Evolutionary conservation across 2,113 vertebrate genomes (phyloP), one percentile per base, ranked within the genome.

Genomic region (Scomber japonicus): DNA sequence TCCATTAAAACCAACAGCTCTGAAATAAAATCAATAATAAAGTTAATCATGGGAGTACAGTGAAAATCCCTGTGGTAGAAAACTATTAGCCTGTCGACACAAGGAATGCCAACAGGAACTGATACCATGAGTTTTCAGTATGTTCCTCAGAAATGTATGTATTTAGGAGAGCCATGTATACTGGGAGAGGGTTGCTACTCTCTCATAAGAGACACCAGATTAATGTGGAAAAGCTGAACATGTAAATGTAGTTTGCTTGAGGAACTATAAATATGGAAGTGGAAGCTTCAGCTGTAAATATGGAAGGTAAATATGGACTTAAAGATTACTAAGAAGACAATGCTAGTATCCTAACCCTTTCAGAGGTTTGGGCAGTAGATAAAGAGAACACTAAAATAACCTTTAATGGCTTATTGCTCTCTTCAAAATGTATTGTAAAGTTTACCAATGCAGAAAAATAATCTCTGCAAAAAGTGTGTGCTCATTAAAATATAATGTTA

Each of bases 1-100:
- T 24, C 19, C 48, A 68, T 61, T 68, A 49, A 75, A 81, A 61
- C 21, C 46, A 71, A 14, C 40, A 40, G 5, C 55, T 67, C 54
- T 61, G 21, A 60, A 77, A 54, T 61, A 61, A 48, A 77, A 72
- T 71, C 15, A 54, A 27, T 27, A 27, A 27, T 49, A 48, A 71
- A 71, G 21, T 48, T 67, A 60, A 48, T 71, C 54, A 35, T 57
- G 21, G 8, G 13, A 14, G 11, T 17, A 50, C 5, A 30, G 62
- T 30, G 35, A 40, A 40, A 40, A 40, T 40, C 7, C 35, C 35
- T 40, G 35, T 40, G 35, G 35, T 40, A 40, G 35, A 40, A 62
- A 53, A 76, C 46, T n/a, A 40, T 40, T 40, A 7, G 8, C 35
- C 35, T 40, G 35, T 40, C 9, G 7, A 40, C 35, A 11, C 51